Percentiles rank a stretch among this genome's conserved stretches.
Conservation (phyloP, 2,888 invertebrate genomes). For the Leptinotarsa rubiginosa region DNA sequence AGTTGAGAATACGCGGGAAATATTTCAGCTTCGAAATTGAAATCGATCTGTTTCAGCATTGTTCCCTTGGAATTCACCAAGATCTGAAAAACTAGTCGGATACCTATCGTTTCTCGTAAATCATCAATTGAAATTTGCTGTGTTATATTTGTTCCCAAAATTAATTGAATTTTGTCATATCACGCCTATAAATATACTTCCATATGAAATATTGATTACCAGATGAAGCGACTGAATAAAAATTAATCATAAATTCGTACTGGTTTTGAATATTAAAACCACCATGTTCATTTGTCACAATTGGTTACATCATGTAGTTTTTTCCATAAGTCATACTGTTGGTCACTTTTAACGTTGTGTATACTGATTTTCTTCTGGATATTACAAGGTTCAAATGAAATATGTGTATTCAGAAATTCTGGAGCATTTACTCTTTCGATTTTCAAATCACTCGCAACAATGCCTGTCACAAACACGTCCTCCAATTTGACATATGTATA, state of each 20-base stretch:
- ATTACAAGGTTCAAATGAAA: slow-evolving; percentile 83
- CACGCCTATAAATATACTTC: slow-evolving; percentile 56
- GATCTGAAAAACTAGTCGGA: no score
- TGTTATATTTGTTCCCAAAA: slow-evolving; percentile 42
- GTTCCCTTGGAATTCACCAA: no score
- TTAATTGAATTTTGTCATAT: slow-evolving; percentile 45
- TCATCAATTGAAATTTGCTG: slow-evolving; percentile 36
- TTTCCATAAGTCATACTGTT: slow-evolving; percentile 92
- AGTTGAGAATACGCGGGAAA: no score
- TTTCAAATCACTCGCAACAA: slow-evolving; percentile 80
- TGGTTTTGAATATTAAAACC: slow-evolving; percentile 27
- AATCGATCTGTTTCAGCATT: no score
- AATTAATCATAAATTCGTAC: slow-evolving; percentile 47
- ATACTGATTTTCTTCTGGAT: slow-evolving; percentile 85
- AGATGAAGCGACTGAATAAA: slow-evolving; percentile 49
- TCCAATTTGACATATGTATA: slow-evolving; percentile 86
- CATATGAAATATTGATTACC: slow-evolving; percentile 57
- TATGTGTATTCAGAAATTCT: slow-evolving; percentile 84
- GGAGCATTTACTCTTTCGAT: slow-evolving; percentile 78
- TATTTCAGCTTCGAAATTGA: no score
- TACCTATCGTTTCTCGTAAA: not conserved
- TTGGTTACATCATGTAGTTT: slow-evolving; percentile 86
- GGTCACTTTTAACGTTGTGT: slow-evolving; percentile 89
- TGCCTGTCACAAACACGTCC: slow-evolving; percentile 92
- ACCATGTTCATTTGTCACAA: slow-evolving; percentile 72